Evolutionary conservation across 1,140 invertebrate species (phyloP), one percentile per base, ranked within the genome.

Genomic region (Zophobas morio): DNA sequence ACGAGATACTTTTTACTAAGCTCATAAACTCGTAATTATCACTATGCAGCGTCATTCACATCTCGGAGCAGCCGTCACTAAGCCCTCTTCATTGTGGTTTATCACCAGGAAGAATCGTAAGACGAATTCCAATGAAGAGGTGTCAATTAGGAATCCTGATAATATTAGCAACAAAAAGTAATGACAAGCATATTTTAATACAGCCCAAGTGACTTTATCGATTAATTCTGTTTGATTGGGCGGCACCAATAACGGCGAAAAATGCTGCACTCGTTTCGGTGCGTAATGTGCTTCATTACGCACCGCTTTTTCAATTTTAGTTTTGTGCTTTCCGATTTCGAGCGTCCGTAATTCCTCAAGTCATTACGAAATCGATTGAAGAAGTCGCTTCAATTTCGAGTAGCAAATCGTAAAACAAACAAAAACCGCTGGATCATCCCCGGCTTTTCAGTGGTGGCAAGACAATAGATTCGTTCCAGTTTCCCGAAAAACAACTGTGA

Each of bases 401-500:
- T 40, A 60, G 1, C 8, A 42, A 37, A 39, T 66, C 6, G 60
- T 66, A 66, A 66, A 66, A 66, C 60, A 66, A 66, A 66, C 60
- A 66, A 66, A 66, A 66, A 76, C 20, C 72, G 78, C 74, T 75
- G 53, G 70, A 60, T 79, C 78, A 79, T 79, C 47, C 54, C 49
- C 39, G 35, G 35, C 66, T 40, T 78, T 63, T 49, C 66, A 70
- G 66, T 70, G 49, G 40, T 57, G 70, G 46, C 42, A 70, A 78
- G 71, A 78, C 74, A 78, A 78, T 70, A 72, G 60, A 79, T 81
- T 81, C 47, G 80, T 74, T 75, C 74, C 78, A 77, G 74, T 75
- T 77, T 53, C 60, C 56, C 71, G 54, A 75, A 77, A 81, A 79
- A 79, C 80, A 81, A 81, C 78, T 81, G 80, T 81, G 80, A 81